Evolutionary conservation across 2,797 vertebrate species (phyloP).

Genomic region (Manis javanica): DNA sequence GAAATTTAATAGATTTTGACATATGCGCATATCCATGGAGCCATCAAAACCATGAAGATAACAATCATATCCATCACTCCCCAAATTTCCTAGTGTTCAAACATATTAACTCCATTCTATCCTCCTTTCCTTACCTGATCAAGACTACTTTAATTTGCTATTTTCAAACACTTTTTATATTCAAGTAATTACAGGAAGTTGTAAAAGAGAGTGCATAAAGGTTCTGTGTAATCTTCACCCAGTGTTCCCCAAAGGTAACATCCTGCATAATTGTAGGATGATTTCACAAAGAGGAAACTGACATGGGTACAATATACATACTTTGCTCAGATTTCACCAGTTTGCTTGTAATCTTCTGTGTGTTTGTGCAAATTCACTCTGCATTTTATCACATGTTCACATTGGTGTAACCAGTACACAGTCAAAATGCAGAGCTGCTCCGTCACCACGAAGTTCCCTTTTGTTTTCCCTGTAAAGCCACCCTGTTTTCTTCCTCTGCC

Average conservation of each 20-base stretch:
- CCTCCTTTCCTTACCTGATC: background rate
- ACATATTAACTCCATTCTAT: background rate
- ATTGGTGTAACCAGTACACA: background rate
- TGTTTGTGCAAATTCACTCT: background rate
- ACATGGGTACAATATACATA: background rate
- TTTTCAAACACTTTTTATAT: background rate
- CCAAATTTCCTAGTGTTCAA: background rate
- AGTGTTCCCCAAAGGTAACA: background rate
- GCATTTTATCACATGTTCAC: background rate
- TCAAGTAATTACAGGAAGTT: background rate
- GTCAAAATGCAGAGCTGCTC: background rate
- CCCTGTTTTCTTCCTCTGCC: background rate
- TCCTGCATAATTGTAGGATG: background rate
- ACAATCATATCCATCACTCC: background rate
- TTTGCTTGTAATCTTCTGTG: background rate
- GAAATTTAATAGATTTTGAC: background rate
- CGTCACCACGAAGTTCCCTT: background rate
- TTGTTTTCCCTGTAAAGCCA: background rate
- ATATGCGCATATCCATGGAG: background rate
- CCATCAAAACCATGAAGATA: background rate
- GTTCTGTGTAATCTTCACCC: background rate
- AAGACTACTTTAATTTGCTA: background rate
- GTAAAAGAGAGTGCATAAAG: background rate
- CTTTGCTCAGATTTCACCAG: background rate
- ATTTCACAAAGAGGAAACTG: background rate